phyloP scores from a whole-genome alignment of 2,888 invertebrate species.

The Metallyticus violacea region DNA sequence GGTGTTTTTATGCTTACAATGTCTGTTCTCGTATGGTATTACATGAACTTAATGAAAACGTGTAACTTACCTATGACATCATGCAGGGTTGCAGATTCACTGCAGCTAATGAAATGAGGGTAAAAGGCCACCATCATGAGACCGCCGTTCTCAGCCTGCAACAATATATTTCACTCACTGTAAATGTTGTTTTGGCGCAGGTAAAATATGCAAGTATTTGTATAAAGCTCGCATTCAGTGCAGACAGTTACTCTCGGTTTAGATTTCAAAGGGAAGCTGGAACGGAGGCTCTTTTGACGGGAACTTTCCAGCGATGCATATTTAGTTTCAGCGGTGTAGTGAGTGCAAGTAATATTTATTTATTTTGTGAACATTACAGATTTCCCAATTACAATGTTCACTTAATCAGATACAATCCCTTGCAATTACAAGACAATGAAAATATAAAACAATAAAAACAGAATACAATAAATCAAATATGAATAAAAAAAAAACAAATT shows the following conservation, averaged over 20 bases:
- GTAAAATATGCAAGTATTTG: not conserved
- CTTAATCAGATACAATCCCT: too few relatives aligned
- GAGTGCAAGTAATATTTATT: not conserved
- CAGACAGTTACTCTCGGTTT: not conserved
- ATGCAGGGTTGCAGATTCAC: conserved; percentile 55
- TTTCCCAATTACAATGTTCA: too few relatives aligned
- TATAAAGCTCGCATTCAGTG: not conserved
- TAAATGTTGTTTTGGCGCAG: not conserved
- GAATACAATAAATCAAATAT: too few relatives aligned
- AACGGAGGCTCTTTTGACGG: not conserved
- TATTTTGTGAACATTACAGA: too few relatives aligned
- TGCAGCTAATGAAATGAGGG: conserved; percentile 58
- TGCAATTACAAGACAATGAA: too few relatives aligned
- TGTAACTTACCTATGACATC: conserved; percentile 57
- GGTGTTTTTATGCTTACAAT: not conserved
- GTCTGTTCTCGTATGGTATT: too few relatives aligned
- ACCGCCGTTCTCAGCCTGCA: conserved; percentile 59
- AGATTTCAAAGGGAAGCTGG: not conserved
- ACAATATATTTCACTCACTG: conserved; percentile 17
- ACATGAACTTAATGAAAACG: not conserved
- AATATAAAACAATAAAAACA: too few relatives aligned
- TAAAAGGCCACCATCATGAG: conserved; percentile 66
- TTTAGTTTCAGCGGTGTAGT: not conserved
- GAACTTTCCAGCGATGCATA: not conserved
- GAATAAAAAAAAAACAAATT: too few relatives aligned